Evolutionary conservation across 2,113 vertebrate genomes (phyloP), one percentile per base, ranked within the genome.

Genomic region (Numida meleagris): DNA sequence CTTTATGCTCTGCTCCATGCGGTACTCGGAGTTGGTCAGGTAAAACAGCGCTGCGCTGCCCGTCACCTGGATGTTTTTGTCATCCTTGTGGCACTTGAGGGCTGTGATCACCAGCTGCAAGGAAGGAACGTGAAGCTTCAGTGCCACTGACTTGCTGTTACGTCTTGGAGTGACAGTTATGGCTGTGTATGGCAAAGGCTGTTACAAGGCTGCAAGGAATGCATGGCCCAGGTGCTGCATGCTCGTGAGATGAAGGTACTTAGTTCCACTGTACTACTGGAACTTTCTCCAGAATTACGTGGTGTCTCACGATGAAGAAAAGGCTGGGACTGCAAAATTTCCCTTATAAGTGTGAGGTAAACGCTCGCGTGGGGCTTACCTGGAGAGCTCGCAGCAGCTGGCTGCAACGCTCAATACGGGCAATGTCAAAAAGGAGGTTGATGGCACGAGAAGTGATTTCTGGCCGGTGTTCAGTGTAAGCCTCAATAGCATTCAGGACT

Each of bases 61-160:
- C 0, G 99, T 99, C 97, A 99, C 99, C 94, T 99, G 99, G 82
- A 99, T 98, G 93, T 99, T 99, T 92, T 99, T 99, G 88, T 99
- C 99, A 7, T 99, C 99, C 86, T 99, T 99, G 96, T 99, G 99
- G 97, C 98, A 99, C 96, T 98, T 99, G 78, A 99, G 97, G 17
- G 99, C 99, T 9, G 98, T 97, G 75, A 99, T 99, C 88, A 99
- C 99, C 86, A 99, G 97, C 99, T 99, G 90, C 33, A 50, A 38
- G 84, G 72, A 95, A 57, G 82, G 34, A 95, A 94, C 21, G 65
- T 0, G 7, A 33, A 53, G 14, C 42, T 71, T 91, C 36, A 95
- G 66, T 78, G 73, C 46, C 68, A 36, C 7, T 10, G 65, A 61
- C 27, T 59, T 16, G n/a, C 53, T 94, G 48, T 11, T 36, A n/a